phyloP scores from a whole-genome alignment of 2,888 invertebrate species.

The Macrostomum cliftonense region DNA sequence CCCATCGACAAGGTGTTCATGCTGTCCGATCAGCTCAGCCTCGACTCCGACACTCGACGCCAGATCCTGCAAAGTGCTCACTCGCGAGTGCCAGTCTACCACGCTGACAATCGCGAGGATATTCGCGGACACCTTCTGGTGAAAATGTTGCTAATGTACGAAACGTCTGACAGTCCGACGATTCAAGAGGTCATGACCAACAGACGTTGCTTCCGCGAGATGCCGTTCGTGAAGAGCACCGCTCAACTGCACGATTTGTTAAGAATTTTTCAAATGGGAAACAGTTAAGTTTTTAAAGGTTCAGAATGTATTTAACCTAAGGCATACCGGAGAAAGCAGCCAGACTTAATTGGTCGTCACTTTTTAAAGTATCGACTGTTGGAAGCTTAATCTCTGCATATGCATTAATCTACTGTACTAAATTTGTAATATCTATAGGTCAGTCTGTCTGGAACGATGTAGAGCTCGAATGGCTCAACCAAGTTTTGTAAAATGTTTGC shows the following conservation, averaged over 20 bases:
- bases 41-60: background rate
- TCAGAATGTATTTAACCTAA: too few species aligned
- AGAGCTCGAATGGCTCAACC: too few species aligned
- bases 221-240: constrained; percentile 18
- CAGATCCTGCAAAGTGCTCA: constrained; percentile 23
- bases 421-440: too few species aligned
- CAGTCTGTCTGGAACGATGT: too few species aligned
- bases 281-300: constrained; percentile 20
- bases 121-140: constrained; percentile 26
- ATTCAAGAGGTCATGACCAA: constrained; percentile 19
- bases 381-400: background rate
- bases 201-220: constrained; percentile 15
- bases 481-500: too few species aligned
- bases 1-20: constrained; percentile 5
- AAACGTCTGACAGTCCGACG: constrained; percentile 23
- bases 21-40: background rate
- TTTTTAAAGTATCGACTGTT: too few species aligned
- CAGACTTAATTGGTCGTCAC: too few species aligned
- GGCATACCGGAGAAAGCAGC: too few species aligned
- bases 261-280: constrained; percentile 33
- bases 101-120: constrained; percentile 16
- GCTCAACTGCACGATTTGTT: constrained; percentile 32
- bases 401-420: too few species aligned
- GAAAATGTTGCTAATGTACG: constrained; percentile 26
- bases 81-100: constrained; percentile 31